A percentile compares a stretch with the other conserved stretches of the same genome.
Evolutionary conservation across 1,140 invertebrate genomes (phyloP).

Genomic region (Samia ricini): DNA sequence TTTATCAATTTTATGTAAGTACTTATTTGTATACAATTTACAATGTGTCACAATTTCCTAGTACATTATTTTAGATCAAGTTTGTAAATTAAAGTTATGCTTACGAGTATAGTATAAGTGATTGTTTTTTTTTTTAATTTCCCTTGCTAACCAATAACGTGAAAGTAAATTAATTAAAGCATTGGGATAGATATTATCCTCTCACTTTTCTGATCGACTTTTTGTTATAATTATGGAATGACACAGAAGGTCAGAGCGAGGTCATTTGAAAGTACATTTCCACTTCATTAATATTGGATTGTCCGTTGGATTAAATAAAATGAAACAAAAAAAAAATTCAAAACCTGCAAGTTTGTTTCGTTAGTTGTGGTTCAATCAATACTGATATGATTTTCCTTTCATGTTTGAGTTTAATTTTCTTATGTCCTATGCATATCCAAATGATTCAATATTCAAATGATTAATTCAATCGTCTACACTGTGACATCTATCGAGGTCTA

Average conservation of each 20-base stretch:
- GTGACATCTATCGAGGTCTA: not conserved
- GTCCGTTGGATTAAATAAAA: slow-evolving; percentile 17
- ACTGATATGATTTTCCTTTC: too few species aligned
- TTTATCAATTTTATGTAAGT: not conserved
- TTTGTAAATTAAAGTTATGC: not conserved
- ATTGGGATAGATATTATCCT: slow-evolving; percentile 13
- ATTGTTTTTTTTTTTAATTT: not conserved
- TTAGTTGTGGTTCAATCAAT: too few species aligned
- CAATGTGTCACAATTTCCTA: not conserved
- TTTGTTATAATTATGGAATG: slow-evolving; percentile 33
- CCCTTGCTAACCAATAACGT: not conserved
- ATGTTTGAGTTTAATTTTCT: not conserved
- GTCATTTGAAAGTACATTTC: slow-evolving; percentile 38
- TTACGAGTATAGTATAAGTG: not conserved
- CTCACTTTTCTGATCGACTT: slow-evolving; percentile 25
- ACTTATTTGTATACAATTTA: not conserved
- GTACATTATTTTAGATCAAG: not conserved
- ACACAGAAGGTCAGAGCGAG: slow-evolving; percentile 37
- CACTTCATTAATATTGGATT: slow-evolving; percentile 28
- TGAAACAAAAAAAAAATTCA: not conserved
- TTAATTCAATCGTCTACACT: not conserved
- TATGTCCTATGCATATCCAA: not conserved
- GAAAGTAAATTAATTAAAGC: not conserved
- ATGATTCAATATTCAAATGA: not conserved
- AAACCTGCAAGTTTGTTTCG: not conserved